Base-by-base conservation (phyloP, 2,888 invertebrate genomes). In the Liodrosophila aerea region DNA sequence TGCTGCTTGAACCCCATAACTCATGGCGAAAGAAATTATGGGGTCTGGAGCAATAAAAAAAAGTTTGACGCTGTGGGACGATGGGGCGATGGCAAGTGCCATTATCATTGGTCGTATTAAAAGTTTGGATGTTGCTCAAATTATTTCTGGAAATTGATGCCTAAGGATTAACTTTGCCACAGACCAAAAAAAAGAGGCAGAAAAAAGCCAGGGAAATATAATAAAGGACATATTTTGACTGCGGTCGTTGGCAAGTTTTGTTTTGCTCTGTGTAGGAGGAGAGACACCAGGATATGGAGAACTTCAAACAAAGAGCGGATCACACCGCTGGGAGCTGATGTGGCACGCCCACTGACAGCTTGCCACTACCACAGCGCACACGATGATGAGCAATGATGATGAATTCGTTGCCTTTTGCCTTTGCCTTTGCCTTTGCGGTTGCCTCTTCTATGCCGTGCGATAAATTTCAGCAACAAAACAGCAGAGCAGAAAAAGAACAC, bases 71-170 rank as follows among this genome's bases (percentile, higher is more conserved):
- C 39, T 30, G 9, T 49, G 29, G 37, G 36, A 16, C 37, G 40
- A 41, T 60, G 52, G n/a, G n/a, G 36, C 29, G 47, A 47, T 22
- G 37, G 40, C 50, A 34, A 41, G 47, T 58, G 46, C 85, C 69
- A 73, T 80, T 81, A 76, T 87, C 86, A 86, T 87, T 81, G 86
- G 78, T 65, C 73, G 76, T 87, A 87, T 87, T 84, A 87, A 87
- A 85, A 86, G 76, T 85, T 87, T 83, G 65, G 81, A 83, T 86
- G 85, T 73, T 84, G 85, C 64, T 64, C 73, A 85, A 84, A 86
- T 85, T 86, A 84, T 76, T 85, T 80, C 65, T 64, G 68, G 87
- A 85, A 85, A 85, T 87, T 87, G 86, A 87, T 85, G 86, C 74
- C 76, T 70, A 66, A 86, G 85, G 81, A 87, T 77, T 81, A 86